Conservation (phyloP, 37 sponge, comb jelly and placozoan genomes). For the Spongilla lacustris region DNA sequence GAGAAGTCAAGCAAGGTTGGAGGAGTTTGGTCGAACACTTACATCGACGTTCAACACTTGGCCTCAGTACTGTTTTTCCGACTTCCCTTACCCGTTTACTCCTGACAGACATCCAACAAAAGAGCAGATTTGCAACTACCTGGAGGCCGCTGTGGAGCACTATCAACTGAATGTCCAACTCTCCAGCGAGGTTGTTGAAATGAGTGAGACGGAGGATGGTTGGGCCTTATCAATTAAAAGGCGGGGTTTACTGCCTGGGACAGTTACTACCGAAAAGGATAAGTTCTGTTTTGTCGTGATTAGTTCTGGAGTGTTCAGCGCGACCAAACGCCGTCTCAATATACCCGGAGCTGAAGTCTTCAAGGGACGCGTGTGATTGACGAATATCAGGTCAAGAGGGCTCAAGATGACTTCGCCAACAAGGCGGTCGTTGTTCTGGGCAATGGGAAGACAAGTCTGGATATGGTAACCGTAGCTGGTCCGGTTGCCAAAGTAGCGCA, state of each 20-base stretch:
- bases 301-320: background rate
- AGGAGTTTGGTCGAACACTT: background rate
- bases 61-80: background rate
- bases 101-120: background rate
- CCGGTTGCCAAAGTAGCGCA: background rate
- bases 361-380: background rate
- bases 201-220: background rate
- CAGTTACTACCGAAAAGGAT: background rate
- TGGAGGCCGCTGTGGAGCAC: background rate
- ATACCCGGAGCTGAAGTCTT: background rate
- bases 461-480: background rate
- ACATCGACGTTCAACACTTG: background rate
- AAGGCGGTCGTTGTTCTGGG: background rate
- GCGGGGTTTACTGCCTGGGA: background rate
- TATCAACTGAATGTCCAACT: background rate
- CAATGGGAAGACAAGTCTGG: background rate
- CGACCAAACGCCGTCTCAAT: background rate
- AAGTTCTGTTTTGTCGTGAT: background rate
- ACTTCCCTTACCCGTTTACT: background rate
- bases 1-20: background rate
- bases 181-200: background rate
- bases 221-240: background rate
- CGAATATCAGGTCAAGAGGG: background rate
- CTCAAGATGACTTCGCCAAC: background rate
- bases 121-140: background rate